A percentile compares a stretch with the other conserved stretches of the same genome.
These are phyloP conservation scores for Noctua janthina DNA, from an alignment of 2,888 invertebrate genomes.

Conservation along the genomic window DNA sequence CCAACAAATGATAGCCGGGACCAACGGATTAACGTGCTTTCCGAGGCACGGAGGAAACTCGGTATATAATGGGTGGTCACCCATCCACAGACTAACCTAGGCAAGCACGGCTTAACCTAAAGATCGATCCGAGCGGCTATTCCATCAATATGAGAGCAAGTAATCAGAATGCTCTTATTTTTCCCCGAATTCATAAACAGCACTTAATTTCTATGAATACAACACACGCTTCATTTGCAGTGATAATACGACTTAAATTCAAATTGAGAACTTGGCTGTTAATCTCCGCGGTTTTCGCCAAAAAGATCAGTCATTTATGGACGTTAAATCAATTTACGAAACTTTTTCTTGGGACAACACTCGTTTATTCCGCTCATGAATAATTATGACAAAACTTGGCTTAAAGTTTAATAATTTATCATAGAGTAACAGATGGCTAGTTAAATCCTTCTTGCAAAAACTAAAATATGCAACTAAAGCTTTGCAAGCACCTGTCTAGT, in stretches of 20 bases:
- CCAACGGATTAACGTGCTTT: too few species aligned
- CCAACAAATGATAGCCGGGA: too few species aligned
- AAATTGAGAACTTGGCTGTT: background rate
- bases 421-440: background rate
- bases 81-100: too few species aligned
- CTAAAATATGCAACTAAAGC: constrained; percentile 14
- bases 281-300: background rate
- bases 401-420: background rate
- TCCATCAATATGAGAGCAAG: too few species aligned
- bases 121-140: too few species aligned
- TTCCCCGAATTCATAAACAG: too few species aligned
- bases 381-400: constrained; percentile 6
- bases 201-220: background rate
- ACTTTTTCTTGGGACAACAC: background rate
- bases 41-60: too few species aligned
- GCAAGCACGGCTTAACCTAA: too few species aligned
- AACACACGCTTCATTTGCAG: background rate
- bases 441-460: background rate
- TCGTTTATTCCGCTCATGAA: background rate
- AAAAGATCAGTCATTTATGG: background rate
- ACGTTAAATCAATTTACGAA: background rate
- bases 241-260: background rate
- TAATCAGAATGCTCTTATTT: too few species aligned
- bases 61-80: too few species aligned
- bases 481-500: constrained; percentile 4